A percentile compares a stretch with the other conserved stretches of the same genome.
phyloP scores from a whole-genome alignment of 1,140 invertebrate species.

The Helicorthomorpha holstii region DNA sequence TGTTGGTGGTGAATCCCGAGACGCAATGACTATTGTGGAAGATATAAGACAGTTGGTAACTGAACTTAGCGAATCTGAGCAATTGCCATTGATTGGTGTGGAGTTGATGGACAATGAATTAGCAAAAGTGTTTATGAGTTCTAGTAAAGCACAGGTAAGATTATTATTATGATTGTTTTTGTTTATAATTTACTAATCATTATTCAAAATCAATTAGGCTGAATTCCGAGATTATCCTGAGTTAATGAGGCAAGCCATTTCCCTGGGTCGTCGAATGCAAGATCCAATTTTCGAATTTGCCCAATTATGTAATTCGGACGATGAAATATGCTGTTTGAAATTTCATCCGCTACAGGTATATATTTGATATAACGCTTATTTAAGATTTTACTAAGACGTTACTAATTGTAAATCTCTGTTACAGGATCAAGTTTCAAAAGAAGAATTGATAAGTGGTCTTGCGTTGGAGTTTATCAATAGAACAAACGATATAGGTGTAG shows the following conservation, averaged over 20 bases:
- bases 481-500: conserved; percentile 97
- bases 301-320: conserved; percentile 83
- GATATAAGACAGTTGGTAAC: conserved; percentile 64
- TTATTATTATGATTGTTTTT: conserved; percentile 6
- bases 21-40: conserved; percentile 64
- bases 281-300: conserved; percentile 94
- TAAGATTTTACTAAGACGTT: not conserved
- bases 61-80: conserved; percentile 60
- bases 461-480: conserved; percentile 80
- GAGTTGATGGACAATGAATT: conserved; percentile 88
- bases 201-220: conserved; percentile 23
- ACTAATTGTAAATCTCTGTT: conserved; percentile 8
- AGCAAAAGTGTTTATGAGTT: conserved; percentile 77
- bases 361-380: conserved; percentile 5
- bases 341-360: conserved; percentile 64
- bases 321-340: conserved; percentile 85
- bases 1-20: conserved; percentile 75
- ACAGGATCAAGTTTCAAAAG: conserved; percentile 67
- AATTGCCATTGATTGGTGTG: conserved; percentile 70
- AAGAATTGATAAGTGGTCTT: conserved; percentile 66
- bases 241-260: conserved; percentile 74
- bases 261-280: conserved; percentile 74
- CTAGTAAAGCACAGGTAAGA: conserved; percentile 56
- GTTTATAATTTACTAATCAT: not conserved
- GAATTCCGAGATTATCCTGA: conserved; percentile 87